phyloP scores from a whole-genome alignment of 2,113 vertebrate species.

The Cervus canadensis region DNA sequence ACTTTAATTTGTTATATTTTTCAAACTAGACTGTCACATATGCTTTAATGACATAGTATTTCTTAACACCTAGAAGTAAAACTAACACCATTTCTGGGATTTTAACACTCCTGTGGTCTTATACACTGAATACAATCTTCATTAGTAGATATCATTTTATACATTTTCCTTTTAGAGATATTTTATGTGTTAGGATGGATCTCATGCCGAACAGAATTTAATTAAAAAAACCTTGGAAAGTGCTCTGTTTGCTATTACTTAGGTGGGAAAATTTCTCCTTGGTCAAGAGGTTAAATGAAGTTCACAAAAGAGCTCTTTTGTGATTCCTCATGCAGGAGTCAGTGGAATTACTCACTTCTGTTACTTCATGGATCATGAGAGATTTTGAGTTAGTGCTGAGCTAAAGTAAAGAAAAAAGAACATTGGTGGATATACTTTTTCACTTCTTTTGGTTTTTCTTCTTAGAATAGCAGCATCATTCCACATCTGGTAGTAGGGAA shows the following conservation, averaged over 20 bases:
- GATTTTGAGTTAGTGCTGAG: neutral
- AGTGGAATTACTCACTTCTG: neutral
- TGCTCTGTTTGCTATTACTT: neutral
- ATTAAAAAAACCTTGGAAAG: neutral
- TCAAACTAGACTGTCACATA: constrained; percentile 40
- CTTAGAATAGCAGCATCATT: neutral
- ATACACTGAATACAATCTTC: neutral
- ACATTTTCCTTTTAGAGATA: neutral
- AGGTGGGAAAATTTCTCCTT: neutral
- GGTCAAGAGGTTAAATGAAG: neutral
- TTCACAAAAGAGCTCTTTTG: neutral
- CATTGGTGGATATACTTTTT: fast-evolving
- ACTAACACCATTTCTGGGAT: neutral
- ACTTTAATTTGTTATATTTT: constrained; percentile 64
- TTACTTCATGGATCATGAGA: neutral
- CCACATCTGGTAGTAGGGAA: neutral
- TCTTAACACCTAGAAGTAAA: constrained; percentile 36
- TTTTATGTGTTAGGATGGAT: neutral
- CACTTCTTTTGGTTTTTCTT: neutral
- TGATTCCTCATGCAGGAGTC: neutral
- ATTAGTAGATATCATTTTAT: neutral
- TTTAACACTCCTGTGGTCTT: neutral
- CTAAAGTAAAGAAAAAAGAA: neutral
- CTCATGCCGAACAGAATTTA: neutral
- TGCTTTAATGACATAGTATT: constrained; percentile 36